A percentile compares a stretch with the other conserved stretches of the same genome.
Conservation (phyloP, 2,888 invertebrate genomes). For the Microdon myrmicae region DNA sequence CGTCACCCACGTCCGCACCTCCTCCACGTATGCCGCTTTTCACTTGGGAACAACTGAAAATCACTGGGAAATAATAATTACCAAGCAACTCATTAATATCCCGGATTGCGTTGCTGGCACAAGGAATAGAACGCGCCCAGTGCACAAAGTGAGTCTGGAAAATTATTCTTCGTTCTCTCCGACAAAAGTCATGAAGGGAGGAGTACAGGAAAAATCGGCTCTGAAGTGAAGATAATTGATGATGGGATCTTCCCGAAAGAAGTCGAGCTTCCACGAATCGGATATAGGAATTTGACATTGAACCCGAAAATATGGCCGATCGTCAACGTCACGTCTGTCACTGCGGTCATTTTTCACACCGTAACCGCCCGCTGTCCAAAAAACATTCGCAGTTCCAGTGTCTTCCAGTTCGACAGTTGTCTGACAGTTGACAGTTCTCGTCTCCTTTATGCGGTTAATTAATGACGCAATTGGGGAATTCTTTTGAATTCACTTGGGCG, state of each 20-base stretch:
- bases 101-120: constrained; percentile 8
- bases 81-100: constrained; percentile 47
- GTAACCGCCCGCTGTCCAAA: constrained; percentile 1
- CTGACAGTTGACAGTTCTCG: constrained; percentile 51
- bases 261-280: constrained; percentile 36
- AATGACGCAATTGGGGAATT: constrained; percentile 37
- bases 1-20: constrained; percentile 30
- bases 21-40: too few relatives aligned
- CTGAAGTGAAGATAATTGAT: constrained; percentile 42
- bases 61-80: constrained; percentile 50
- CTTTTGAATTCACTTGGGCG: constrained; percentile 10
- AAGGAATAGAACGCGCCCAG: constrained; percentile 4
- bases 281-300: constrained; percentile 51
- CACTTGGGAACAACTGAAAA: constrained; percentile 24
- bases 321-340: constrained; percentile 48
- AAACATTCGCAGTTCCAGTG: constrained; percentile 2
- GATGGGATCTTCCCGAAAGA: constrained; percentile 30
- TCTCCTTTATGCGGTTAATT: constrained; percentile 47
- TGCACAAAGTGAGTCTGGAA: constrained; percentile 34
- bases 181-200: constrained; percentile 8
- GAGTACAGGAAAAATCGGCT: constrained; percentile 11
- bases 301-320: constrained; percentile 43
- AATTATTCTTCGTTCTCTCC: constrained; percentile 34
- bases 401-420: constrained; percentile 36
- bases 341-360: constrained; percentile 42